Evolutionary conservation across 2,888 invertebrate genomes (phyloP).

Genomic region (Tinea pellionella): DNA sequence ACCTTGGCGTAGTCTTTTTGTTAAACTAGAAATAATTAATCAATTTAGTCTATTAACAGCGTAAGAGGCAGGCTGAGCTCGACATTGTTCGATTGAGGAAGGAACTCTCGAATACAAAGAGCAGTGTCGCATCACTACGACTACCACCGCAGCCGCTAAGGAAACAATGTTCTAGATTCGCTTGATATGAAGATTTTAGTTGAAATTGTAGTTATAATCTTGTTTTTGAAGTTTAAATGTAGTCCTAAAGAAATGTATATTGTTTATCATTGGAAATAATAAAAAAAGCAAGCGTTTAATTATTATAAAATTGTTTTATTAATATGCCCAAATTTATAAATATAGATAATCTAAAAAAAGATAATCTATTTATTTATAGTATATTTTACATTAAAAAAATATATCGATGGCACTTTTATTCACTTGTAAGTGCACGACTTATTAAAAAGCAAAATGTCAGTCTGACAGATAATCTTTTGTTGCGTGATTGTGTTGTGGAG

Average conservation of each 20-base stretch:
- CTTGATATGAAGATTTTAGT: constrained; percentile 25
- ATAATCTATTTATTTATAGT: no score
- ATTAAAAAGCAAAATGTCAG: neutral
- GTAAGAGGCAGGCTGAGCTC: constrained; percentile 61
- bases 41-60: constrained; percentile 42
- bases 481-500: no score
- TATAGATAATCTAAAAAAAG: no score
- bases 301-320: no score
- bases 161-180: constrained; percentile 51
- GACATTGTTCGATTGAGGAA: constrained; percentile 60
- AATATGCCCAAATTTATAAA: no score
- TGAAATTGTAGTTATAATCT: neutral
- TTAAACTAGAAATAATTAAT: neutral
- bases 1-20: no score
- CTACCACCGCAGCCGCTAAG: constrained; percentile 65
- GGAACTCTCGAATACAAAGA: constrained; percentile 53
- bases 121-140: constrained; percentile 66
- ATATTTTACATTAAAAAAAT: no score
- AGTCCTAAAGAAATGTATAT: neutral
- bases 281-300: no score
- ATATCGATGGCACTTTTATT: no score
- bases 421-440: no score
- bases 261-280: neutral
- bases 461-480: no score
- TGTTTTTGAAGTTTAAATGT: neutral